phyloP scores from a whole-genome alignment of 2,888 invertebrate species.

The Ligdia adustata region DNA sequence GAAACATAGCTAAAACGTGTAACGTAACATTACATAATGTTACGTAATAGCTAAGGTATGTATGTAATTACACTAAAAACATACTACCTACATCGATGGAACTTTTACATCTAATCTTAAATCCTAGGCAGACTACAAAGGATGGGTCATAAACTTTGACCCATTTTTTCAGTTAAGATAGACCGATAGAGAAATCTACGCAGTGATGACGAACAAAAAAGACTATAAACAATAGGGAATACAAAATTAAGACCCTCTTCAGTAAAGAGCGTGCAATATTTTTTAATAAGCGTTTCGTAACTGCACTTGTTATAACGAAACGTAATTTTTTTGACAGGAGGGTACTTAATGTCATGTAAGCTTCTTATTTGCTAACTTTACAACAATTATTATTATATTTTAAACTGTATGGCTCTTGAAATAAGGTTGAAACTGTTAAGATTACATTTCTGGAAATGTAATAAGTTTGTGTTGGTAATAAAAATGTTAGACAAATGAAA shows the following conservation, averaged over 20 bases:
- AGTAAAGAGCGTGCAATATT: conserved; percentile 36
- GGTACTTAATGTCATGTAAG: conserved; percentile 58
- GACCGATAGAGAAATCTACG: too few species aligned
- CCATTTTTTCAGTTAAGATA: too few species aligned
- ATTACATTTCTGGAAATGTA: conserved; percentile 3
- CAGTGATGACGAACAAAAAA: conserved; percentile 1
- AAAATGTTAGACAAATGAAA: conserved; percentile 59
- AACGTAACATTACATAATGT: too few species aligned
- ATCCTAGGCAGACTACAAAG: too few species aligned
- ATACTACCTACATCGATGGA: too few species aligned
- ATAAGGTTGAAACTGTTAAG: conserved; percentile 27
- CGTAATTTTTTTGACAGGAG: conserved; percentile 55
- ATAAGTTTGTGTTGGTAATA: conserved; percentile 36
- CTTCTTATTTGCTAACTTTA: conserved; percentile 32
- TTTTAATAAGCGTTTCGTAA: conserved; percentile 56
- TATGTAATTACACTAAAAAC: too few species aligned
- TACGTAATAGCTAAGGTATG: too few species aligned
- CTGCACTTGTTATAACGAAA: conserved; percentile 47
- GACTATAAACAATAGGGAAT: conserved; percentile 33
- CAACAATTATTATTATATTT: conserved; percentile 14
- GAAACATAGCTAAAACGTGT: too few species aligned
- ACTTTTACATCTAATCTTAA: too few species aligned
- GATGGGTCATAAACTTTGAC: too few species aligned
- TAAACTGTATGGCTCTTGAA: conserved; percentile 22
- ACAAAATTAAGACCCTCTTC: conserved; percentile 40